phyloP scores from a whole-genome alignment of 2,888 invertebrate species.

The Sminthurinus aureus region DNA sequence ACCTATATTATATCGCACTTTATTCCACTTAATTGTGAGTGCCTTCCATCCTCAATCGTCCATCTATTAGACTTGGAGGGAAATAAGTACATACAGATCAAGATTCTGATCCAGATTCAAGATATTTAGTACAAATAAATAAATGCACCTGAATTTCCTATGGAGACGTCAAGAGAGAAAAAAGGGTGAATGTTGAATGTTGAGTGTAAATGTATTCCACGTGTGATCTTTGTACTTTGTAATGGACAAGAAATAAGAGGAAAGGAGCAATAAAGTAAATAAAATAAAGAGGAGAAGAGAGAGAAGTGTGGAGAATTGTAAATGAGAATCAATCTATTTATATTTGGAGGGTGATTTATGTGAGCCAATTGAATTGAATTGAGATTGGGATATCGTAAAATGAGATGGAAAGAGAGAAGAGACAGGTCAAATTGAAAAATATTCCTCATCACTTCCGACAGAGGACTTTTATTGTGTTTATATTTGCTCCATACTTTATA shows the following conservation, averaged over 20 bases:
- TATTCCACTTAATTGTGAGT: too few species aligned
- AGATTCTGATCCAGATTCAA: neutral
- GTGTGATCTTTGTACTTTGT: neutral
- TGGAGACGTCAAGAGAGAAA: neutral
- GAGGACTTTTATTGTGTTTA: slow-evolving; percentile 45
- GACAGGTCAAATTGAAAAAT: slow-evolving; percentile 58
- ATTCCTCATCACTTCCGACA: slow-evolving; percentile 59
- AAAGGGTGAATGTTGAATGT: neutral
- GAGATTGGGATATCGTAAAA: too few species aligned
- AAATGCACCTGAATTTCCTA: too few species aligned
- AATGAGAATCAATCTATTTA: slow-evolving; percentile 45
- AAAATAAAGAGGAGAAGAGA: neutral
- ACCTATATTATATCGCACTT: too few species aligned
- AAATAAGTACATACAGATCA: neutral
- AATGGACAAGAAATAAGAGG: neutral
- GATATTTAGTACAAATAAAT: too few species aligned
- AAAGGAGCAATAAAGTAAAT: neutral
- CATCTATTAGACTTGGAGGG: neutral
- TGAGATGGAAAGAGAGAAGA: slow-evolving; percentile 1
- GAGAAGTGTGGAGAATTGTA: slow-evolving; percentile 1
- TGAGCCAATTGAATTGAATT: too few species aligned
- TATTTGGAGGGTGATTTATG: slow-evolving; percentile 40
- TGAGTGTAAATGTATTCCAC: neutral
- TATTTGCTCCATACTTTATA: slow-evolving; percentile 31
- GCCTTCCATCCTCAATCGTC: neutral